Percentiles rank a stretch among this genome's conserved stretches.
These are phyloP conservation scores for Isaurus tuberculatus DNA, from an alignment of 92 coral and sea anemone genomes.

Conservation along the genomic window DNA sequence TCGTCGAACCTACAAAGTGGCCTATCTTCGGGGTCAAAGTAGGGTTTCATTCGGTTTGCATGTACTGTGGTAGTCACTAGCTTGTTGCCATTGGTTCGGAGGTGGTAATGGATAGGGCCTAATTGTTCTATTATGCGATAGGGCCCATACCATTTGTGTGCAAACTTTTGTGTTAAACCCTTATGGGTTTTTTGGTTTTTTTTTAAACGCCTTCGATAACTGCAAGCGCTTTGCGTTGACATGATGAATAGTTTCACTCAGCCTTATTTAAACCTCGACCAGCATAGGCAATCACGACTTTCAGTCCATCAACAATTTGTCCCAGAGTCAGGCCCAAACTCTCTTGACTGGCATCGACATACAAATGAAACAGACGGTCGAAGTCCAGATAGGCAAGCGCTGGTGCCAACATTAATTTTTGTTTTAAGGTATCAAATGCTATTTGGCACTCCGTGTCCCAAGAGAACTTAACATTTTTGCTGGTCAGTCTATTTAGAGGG, in stretches of 20 bases:
- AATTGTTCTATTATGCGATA: constrained; percentile 51
- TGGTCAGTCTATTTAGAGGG: constrained; percentile 37
- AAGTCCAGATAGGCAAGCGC: constrained; percentile 41
- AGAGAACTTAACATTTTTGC: constrained; percentile 4
- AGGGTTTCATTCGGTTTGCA: constrained; percentile 57
- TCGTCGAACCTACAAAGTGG: constrained; percentile 12
- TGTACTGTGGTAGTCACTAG: constrained; percentile 50
- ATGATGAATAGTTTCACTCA: constrained; percentile 30
- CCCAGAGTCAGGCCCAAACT: constrained; percentile 48
- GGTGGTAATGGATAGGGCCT: constrained; percentile 48
- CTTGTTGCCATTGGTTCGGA: constrained; percentile 42
- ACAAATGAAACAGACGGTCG: constrained; percentile 21
- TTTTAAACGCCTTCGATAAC: constrained; percentile 41
- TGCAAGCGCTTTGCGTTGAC: constrained; percentile 4
- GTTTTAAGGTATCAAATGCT: constrained; percentile 28
- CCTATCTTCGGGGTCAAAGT: constrained; percentile 42
- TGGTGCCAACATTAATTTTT: constrained; percentile 23
- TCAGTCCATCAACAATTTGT: constrained; percentile 38
- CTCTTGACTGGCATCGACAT: constrained; percentile 36
- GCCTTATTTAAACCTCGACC: constrained; percentile 53
- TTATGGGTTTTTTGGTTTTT: background rate
- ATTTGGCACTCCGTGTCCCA: constrained; percentile 37
- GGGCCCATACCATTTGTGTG: constrained; percentile 8
- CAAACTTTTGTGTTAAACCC: background rate
- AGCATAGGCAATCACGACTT: constrained; percentile 51